Conservation (phyloP, 2,888 invertebrate genomes). For the Scaptomyza tumidula region DNA sequence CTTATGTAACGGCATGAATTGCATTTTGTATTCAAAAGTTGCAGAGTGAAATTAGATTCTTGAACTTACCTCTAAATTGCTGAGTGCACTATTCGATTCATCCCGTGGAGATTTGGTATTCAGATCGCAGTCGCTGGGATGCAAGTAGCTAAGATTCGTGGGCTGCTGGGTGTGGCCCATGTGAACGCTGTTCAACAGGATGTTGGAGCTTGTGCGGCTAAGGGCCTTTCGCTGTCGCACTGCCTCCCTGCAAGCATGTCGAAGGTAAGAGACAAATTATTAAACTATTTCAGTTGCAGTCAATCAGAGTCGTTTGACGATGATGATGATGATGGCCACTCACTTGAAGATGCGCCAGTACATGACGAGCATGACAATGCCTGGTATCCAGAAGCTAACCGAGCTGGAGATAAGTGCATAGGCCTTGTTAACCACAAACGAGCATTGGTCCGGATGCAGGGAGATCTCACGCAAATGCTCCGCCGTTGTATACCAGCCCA, state of each 20-base stretch:
- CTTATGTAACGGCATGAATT: too few relatives aligned
- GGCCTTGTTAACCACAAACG: conserved; percentile 93
- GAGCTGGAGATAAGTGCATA: conserved; percentile 95
- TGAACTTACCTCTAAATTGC: conserved; percentile 84
- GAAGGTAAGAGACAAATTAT: conserved; percentile 11
- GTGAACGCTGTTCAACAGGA: conserved; percentile 93
- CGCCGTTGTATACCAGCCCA: conserved; percentile 96
- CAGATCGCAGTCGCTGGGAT: conserved; percentile 87
- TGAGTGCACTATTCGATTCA: conserved; percentile 84
- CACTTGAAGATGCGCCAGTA: conserved; percentile 91
- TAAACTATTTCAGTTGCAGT: conserved; percentile 9
- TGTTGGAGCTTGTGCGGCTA: conserved; percentile 94
- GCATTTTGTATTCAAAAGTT: background rate
- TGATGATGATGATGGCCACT: conserved; percentile 46
- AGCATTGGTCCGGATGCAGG: conserved; percentile 90
- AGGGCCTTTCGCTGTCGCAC: conserved; percentile 92
- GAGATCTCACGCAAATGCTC: conserved; percentile 87
- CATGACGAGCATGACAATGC: conserved; percentile 96
- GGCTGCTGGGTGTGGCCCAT: conserved; percentile 91
- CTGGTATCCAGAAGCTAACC: conserved; percentile 97
- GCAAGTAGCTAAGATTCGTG: conserved; percentile 87
- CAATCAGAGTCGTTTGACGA: background rate
- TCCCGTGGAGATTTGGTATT: conserved; percentile 83
- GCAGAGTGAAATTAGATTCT: background rate
- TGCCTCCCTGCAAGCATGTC: conserved; percentile 87